Evolutionary conservation across 2,888 invertebrate species (phyloP), one percentile per base, ranked within the genome.

Genomic region (Dynastes grantii): DNA sequence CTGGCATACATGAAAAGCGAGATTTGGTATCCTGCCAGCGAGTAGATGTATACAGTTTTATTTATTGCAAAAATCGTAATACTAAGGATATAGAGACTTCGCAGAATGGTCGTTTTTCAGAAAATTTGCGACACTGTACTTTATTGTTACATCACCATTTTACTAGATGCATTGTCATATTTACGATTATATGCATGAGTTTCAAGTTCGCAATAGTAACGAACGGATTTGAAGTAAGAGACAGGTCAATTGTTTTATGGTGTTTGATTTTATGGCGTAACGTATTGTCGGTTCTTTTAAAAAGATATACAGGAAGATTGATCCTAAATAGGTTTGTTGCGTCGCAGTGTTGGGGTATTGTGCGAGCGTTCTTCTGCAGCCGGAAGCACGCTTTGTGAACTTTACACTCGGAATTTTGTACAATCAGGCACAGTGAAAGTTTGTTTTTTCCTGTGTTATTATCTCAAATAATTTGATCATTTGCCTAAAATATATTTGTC

Each of bases 371-470:
- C 73, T 22, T 73, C 73, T 58, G 40, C 58, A 5, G 40, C 73
- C 58, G 73, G 73, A 75, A 75, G 61, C 37, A 75, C 61, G 73
- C 73, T 61, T 61, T 45, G 73, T 75, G 73, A 75, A 61, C 61
- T 49, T 75, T 61, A 75, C 73, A 61, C 45, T 61, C 73, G 73
- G 73, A 75, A 75, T 75, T 75, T 75, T 75, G 40, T 63, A 75
- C 49, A 75, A 75, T 61, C 58, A 75, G 58, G n/a, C 58, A 16
- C 16, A 61, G 73, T 61, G 68, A 68, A 58, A 58, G 73, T 75
- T 61, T 75, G 58, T 75, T 73, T 68, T 45, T 75, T 61, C 29
- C 61, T 13, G 61, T 11, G 29, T 75, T 63, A 75, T 75, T 75
- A 75, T 27, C 37, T 61, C 61, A 75, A 61, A 75, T 63, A 75